Conservation (phyloP, 2,888 invertebrate genomes). For the Volucella zonaria region DNA sequence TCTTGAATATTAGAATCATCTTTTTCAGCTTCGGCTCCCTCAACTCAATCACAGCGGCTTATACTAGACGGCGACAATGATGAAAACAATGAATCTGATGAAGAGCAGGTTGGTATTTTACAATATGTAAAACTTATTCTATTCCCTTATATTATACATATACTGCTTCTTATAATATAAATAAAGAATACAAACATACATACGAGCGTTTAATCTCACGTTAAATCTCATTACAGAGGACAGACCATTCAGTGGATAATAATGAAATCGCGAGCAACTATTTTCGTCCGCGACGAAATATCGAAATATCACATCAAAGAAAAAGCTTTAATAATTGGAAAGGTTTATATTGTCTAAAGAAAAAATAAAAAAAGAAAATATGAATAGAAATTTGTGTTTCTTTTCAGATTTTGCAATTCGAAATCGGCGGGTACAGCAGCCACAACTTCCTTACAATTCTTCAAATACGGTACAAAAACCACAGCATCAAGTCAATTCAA, state of each 20-base stretch:
- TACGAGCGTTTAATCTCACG: no score
- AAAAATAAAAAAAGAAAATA: background rate
- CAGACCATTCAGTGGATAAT: constrained; percentile 79
- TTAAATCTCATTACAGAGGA: constrained; percentile 32
- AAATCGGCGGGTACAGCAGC: constrained; percentile 32
- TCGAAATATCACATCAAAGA: constrained; percentile 84
- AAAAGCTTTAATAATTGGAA: constrained; percentile 84
- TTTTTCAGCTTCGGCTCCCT: constrained; percentile 59
- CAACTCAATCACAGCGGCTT: constrained; percentile 34
- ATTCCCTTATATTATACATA: background rate
- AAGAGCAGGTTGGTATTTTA: constrained; percentile 48
- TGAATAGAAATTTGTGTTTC: constrained; percentile 3
- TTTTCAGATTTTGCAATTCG: constrained; percentile 55
- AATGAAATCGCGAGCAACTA: constrained; percentile 88
- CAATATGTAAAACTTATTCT: background rate
- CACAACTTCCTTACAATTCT: constrained; percentile 14
- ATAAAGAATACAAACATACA: background rate
- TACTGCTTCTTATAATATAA: no score
- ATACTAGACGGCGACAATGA: constrained; percentile 39
- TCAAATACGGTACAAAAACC: background rate
- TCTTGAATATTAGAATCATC: background rate
- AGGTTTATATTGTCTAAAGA: constrained; percentile 78
- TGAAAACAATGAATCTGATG: constrained; percentile 35
- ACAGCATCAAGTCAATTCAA: constrained; percentile 29
- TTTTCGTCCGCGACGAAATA: constrained; percentile 87